Percentiles rank a stretch among this genome's conserved stretches.
Conservation (phyloP, 2,113 vertebrate genomes). For the Hippocampus comes region DNA sequence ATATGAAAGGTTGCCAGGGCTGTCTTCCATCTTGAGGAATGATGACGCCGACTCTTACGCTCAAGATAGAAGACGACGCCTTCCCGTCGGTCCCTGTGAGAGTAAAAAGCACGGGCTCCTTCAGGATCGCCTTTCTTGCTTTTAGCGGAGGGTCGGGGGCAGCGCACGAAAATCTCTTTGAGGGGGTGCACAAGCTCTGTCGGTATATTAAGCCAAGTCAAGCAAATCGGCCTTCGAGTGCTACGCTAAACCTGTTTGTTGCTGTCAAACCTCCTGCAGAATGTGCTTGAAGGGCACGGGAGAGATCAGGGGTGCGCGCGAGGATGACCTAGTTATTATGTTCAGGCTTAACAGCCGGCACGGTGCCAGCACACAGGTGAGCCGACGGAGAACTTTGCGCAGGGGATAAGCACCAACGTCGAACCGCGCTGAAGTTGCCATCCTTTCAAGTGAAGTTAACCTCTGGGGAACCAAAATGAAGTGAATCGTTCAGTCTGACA, state of each 20-base stretch:
- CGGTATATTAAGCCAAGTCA: neutral
- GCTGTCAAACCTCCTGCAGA: slow-evolving; percentile 32
- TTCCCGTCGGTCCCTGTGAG: slow-evolving; percentile 52
- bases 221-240: neutral
- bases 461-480: too few relatives aligned
- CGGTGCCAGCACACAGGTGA: too few relatives aligned
- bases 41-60: slow-evolving; percentile 46
- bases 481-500: too few relatives aligned
- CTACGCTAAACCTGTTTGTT: slow-evolving; percentile 14
- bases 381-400: too few relatives aligned
- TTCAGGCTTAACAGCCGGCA: too few relatives aligned
- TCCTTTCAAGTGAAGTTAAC: too few relatives aligned
- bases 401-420: too few relatives aligned
- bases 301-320: neutral
- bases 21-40: slow-evolving; percentile 68
- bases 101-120: slow-evolving; percentile 31
- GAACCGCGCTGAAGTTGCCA: too few relatives aligned
- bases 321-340: too few relatives aligned
- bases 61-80: slow-evolving; percentile 62
- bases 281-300: slow-evolving; percentile 10
- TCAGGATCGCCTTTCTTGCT: slow-evolving; percentile 35
- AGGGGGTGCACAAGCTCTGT: slow-evolving; percentile 16
- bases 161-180: slow-evolving; percentile 28
- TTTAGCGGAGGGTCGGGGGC: slow-evolving; percentile 38
- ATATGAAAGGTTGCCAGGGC: slow-evolving; percentile 65